Percentiles rank a stretch among this genome's conserved stretches.
Evolutionary conservation across 2,888 invertebrate genomes (phyloP).

Genomic region (Campoplex capitator): DNA sequence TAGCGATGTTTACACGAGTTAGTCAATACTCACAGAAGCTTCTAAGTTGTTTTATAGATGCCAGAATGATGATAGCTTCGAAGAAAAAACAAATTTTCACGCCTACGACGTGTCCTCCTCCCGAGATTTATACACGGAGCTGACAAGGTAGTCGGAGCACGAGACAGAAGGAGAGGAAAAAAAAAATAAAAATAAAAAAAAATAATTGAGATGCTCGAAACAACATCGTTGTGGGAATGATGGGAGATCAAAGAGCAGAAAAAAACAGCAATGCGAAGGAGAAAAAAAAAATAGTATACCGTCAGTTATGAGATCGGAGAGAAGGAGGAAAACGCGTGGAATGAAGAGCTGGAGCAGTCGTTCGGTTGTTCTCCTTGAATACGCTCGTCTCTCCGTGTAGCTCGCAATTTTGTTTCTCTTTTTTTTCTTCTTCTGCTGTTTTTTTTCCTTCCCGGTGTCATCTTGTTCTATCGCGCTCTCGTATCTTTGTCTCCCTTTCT

Average conservation of each 20-base stretch:
- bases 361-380: constrained; percentile 71
- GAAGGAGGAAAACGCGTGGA: constrained; percentile 55
- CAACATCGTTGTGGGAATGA: constrained; percentile 51
- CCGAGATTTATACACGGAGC: constrained; percentile 22
- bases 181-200: constrained; percentile 17
- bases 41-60: background rate
- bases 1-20: background rate
- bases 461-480: constrained; percentile 9
- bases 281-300: constrained; percentile 34
- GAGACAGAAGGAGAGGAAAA: background rate
- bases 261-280: constrained; percentile 4
- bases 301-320: constrained; percentile 46
- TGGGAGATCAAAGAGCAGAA: constrained; percentile 32
- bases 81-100: constrained; percentile 58
- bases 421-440: background rate
- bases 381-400: constrained; percentile 56
- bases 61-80: constrained; percentile 33
- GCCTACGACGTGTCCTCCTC: constrained; percentile 53
- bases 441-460: constrained; percentile 31
- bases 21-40: background rate
- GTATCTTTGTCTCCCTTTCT: constrained; percentile 6
- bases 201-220: constrained; percentile 26
- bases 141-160: constrained; percentile 22
- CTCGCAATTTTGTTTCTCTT: constrained; percentile 31
- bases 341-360: constrained; percentile 62